Evolutionary conservation across 2,113 vertebrate genomes (phyloP), one percentile per base, ranked within the genome.

Genomic region (Semicossyphus pulcher): DNA sequence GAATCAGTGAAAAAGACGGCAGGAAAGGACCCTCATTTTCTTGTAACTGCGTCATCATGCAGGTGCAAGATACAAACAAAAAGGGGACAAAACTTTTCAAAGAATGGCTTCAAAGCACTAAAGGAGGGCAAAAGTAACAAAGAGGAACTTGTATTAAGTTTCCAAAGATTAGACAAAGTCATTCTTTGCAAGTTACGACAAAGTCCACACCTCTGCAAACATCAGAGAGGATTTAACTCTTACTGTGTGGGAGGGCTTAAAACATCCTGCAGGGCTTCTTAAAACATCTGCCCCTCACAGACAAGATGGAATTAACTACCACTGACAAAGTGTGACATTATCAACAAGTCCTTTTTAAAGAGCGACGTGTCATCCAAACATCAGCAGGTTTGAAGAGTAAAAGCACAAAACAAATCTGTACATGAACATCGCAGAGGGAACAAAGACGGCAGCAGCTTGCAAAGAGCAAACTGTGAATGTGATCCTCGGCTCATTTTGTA

Each of bases 351-450:
- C 12, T 44, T 31, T 62, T 44, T 53, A 42, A 63, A 25, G 23
- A 45, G 36, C 15, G 29, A 21, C 3, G 21, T 18, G 39, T 6
- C 7, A 29, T 62, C 32, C 12, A 59, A 63, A 28, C 12, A 41
- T 34, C 1, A 23, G 47, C 29, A 57, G 26, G 39, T 72, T 82
- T 56, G 1, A 41, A 31, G 18, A 39, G 26, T 16, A 2, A 21
- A 42, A 5, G 21, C 56, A 41, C 28, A 69, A 76, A 76, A 76
- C 34, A 34, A 61, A 68, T 59, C 34, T 31, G 10, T 18, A 53
- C 36, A 4, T 31, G n/a, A 58, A 78, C 52, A 65, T 44, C 31
- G 28, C 9, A 42, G 8, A 3, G 23, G 41, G 34, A 28, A 15
- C 51, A 70, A 28, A 9, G 44, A 36, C 39, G 12, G 29, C 5